Conservation (phyloP, 2,888 invertebrate genomes). For the Cryptus viduatorius region DNA sequence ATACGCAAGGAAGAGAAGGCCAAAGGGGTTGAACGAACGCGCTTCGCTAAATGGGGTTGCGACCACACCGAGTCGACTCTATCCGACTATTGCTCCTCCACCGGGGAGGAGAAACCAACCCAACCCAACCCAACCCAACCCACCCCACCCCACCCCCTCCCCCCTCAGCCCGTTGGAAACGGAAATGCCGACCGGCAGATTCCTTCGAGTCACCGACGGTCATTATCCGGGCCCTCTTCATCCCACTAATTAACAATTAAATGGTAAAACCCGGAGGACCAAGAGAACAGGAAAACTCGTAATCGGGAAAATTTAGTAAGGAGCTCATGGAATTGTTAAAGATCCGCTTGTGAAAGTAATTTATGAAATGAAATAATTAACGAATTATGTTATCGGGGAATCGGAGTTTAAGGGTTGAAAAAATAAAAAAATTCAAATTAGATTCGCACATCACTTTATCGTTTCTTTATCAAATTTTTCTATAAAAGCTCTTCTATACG, state of each 20-base stretch:
- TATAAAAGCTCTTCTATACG: no score
- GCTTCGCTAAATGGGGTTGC: constrained; percentile 60
- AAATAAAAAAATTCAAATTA: no score
- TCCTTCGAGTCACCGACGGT: constrained; percentile 69
- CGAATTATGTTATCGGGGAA: neutral
- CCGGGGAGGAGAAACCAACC: neutral
- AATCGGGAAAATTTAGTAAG: constrained; percentile 55
- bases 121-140: no score
- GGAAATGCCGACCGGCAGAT: constrained; percentile 66
- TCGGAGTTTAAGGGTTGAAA: no score
- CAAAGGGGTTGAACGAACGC: constrained; percentile 50
- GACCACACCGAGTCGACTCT: constrained; percentile 31
- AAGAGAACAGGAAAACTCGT: constrained; percentile 49
- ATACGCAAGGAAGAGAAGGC: constrained; percentile 25
- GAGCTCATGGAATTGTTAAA: constrained; percentile 39
- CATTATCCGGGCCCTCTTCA: constrained; percentile 62
- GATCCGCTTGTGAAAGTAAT: constrained; percentile 28
- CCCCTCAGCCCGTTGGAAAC: constrained; percentile 36
- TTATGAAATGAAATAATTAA: constrained; percentile 3
- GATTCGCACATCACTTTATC: no score
- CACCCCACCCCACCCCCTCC: neutral
- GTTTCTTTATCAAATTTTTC: no score
- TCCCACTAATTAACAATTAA: constrained; percentile 75
- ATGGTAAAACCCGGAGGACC: constrained; percentile 42
- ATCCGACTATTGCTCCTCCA: constrained; percentile 1